phyloP scores from a whole-genome alignment of 1,140 invertebrate genomes.

The Aplysia californica region DNA sequence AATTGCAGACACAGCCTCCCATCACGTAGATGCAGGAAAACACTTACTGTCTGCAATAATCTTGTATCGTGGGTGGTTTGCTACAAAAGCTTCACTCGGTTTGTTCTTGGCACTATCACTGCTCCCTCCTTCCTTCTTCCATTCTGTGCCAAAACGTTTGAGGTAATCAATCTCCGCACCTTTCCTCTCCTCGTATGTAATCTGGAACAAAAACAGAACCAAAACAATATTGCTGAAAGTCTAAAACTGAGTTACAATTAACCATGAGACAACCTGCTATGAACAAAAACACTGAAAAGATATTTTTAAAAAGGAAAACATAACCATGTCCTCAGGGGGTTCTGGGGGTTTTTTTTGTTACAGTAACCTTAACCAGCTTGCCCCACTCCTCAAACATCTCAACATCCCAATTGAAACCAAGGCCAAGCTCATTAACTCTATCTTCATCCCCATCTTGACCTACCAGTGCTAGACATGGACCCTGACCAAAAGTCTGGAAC shows the following conservation, averaged over 20 bases:
- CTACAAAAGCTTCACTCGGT: conserved; percentile 72
- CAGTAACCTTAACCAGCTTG: too few relatives aligned
- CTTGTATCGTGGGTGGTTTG: conserved; percentile 80
- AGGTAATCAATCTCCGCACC: conserved; percentile 91
- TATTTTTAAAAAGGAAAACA: neutral
- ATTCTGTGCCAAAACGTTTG: conserved; percentile 81
- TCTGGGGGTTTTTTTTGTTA: neutral
- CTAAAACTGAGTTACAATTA: neutral
- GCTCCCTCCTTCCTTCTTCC: conserved; percentile 72
- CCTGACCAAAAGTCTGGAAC: too few relatives aligned
- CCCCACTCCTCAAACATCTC: too few relatives aligned
- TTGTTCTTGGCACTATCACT: conserved; percentile 48
- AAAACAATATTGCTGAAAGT: neutral
- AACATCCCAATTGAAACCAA: too few relatives aligned
- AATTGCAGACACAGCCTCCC: too few relatives aligned
- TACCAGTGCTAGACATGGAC: too few relatives aligned
- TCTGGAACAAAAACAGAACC: conserved; percentile 53
- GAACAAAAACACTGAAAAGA: neutral
- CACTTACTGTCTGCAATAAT: conserved; percentile 72
- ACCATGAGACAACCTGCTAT: neutral
- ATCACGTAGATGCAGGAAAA: neutral
- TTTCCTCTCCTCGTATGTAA: conserved; percentile 76
- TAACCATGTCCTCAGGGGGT: neutral
- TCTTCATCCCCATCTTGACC: too few relatives aligned
- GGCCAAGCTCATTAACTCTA: too few relatives aligned